Base-by-base conservation (phyloP, 2,888 invertebrate species). In the Lasioglossum morio region DNA sequence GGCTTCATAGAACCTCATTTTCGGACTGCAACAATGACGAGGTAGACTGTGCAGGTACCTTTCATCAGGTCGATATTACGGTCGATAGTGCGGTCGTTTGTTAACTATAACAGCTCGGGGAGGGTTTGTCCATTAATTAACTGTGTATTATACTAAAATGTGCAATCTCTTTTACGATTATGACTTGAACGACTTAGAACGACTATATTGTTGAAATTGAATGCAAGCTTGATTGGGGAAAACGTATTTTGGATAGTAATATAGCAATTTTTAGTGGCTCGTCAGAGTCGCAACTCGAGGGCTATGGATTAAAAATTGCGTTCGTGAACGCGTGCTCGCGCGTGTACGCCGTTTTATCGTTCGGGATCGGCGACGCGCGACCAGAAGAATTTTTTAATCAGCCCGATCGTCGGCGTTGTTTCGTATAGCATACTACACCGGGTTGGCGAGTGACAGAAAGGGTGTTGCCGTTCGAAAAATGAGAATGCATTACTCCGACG, bases 401-500 rank as follows among this genome's bases (percentile, higher is more conserved):
- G 60, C 40, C 30, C 69, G 86, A 90, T 87, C 86, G 80, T 74
- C 80, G 72, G 72, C 60, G 72, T 79, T 57, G 79, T 69, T 57
- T 83, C 73, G 69, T 72, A 77, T 63, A 74, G 72, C 69, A 40
- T 57, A 0, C 4, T 57, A 57, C n/a, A 12, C 12, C 57, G 57
- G 57, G 81, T 70, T 40, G 82, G 79, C 57, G 79, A 77, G 34
- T 74, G 82, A 79, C 81, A 79, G 82, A 81, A 80, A 85, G 90
- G 87, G 88, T 88, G 90, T 91, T 88, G 87, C 87, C 86, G 87
- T 86, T 88, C 85, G 90, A 93, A 92, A 93, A 93, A 92, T 92
- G 91, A 92, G 93, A 93, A 92, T 94, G 93, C 92, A 94, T 93
- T 93, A 92, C 91, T 84, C 89, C 92, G 91, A 92, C 92, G 92